A percentile compares a stretch with the other conserved stretches of the same genome.
phyloP scores from a whole-genome alignment of 2,797 vertebrate genomes.

The Brachyrhaphis roseni region DNA sequence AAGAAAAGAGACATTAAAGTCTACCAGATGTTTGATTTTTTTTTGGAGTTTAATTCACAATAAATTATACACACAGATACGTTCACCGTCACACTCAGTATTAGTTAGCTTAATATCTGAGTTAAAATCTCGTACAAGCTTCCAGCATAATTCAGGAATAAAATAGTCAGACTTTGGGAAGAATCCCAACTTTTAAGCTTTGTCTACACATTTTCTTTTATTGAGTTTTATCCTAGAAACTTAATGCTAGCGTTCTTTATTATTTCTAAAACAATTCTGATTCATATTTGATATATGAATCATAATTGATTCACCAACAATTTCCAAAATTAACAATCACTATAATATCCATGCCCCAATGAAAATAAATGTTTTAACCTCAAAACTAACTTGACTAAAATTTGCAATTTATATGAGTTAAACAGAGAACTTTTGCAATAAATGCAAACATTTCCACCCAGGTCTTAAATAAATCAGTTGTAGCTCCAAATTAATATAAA shows the following conservation, averaged over 20 bases:
- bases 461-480: conserved; percentile 2
- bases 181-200: neutral
- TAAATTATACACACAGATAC: neutral
- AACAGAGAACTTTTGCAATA: neutral
- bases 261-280: neutral
- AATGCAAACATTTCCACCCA: neutral
- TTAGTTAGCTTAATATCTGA: neutral
- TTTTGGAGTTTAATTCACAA: neutral
- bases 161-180: neutral
- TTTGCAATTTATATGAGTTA: neutral
- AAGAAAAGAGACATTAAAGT: no score
- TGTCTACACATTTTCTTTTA: neutral
- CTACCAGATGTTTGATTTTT: neutral
- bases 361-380: no score
- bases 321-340: neutral
- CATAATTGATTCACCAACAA: no score
- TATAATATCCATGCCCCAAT: neutral
- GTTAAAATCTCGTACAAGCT: neutral
- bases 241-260: neutral
- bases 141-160: neutral
- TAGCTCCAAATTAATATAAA: neutral
- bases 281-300: neutral
- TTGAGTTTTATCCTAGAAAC: neutral
- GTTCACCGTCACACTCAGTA: neutral
- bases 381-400: neutral